phyloP scores from a whole-genome alignment of 1,140 invertebrate species.

The Asbolus verrucosus region DNA sequence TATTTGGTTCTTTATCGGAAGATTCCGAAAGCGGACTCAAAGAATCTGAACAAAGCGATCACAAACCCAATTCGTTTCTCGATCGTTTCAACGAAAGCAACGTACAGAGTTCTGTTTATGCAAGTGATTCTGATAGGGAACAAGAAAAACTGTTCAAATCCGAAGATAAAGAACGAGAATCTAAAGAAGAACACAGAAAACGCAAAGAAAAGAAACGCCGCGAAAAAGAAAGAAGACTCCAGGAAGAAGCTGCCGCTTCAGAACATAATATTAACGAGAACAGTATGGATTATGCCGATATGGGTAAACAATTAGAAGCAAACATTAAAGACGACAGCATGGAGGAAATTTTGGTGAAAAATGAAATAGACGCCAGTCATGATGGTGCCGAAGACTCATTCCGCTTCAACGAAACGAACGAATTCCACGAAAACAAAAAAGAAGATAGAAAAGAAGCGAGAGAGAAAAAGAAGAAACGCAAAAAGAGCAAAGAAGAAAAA shows the following conservation, averaged over 20 bases:
- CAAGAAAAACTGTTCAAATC: slow-evolving; percentile 54
- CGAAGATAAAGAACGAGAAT: slow-evolving; percentile 62
- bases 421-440: slow-evolving; percentile 58
- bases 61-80: slow-evolving; percentile 17
- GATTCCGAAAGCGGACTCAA: slow-evolving; percentile 65
- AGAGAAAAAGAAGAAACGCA: slow-evolving; percentile 86
- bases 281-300: slow-evolving; percentile 82
- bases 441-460: slow-evolving; percentile 71
- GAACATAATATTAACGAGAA: slow-evolving; percentile 78
- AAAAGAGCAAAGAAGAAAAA: slow-evolving; percentile 83
- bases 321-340: slow-evolving; percentile 76
- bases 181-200: slow-evolving; percentile 70
- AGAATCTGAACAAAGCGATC: slow-evolving; percentile 52
- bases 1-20: slow-evolving; percentile 87
- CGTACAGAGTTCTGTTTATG: slow-evolving; percentile 40
- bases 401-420: slow-evolving; percentile 71
- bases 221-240: slow-evolving; percentile 67
- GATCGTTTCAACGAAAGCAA: slow-evolving; percentile 38
- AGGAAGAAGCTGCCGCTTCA: slow-evolving; percentile 59
- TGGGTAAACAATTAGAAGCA: slow-evolving; percentile 83
- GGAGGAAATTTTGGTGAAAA: slow-evolving; percentile 61
- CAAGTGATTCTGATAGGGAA: slow-evolving; percentile 58
- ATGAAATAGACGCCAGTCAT: slow-evolving; percentile 51
- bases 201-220: slow-evolving; percentile 79
- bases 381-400: slow-evolving; percentile 67